Evolutionary conservation across 2,797 vertebrate species (phyloP).

Genomic region (Rhabdomys pumilio): DNA sequence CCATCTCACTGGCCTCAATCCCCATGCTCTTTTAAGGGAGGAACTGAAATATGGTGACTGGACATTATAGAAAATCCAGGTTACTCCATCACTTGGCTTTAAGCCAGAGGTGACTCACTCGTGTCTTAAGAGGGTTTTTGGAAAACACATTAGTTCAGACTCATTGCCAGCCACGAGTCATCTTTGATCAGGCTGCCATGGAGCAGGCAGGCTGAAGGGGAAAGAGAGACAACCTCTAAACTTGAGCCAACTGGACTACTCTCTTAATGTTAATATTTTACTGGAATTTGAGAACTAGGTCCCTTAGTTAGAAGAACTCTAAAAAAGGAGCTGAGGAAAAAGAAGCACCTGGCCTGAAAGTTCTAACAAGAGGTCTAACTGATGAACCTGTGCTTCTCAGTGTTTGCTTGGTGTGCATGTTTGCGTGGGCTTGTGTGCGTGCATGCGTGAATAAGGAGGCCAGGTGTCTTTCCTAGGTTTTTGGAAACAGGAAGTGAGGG

Average conservation of each 20-base stretch:
- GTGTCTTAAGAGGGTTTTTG: constrained; percentile 23
- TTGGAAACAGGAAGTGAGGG: not conserved
- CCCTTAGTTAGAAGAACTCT: constrained; percentile 55
- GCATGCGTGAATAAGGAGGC: not conserved
- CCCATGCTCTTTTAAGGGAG: not conserved
- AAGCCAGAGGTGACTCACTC: constrained; percentile 9
- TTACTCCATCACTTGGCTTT: not conserved
- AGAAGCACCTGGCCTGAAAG: not conserved
- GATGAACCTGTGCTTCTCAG: not conserved
- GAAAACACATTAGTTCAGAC: constrained; percentile 49
- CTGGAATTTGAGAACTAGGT: constrained; percentile 54
- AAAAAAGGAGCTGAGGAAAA: not conserved
- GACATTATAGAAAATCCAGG: constrained; percentile 59
- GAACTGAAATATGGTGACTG: not conserved
- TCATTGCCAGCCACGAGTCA: constrained; percentile 9
- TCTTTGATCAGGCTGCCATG: not conserved
- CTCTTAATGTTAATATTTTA: constrained; percentile 62
- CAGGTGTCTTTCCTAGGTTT: not conserved
- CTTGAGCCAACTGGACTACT: constrained; percentile 49
- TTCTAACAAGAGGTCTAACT: not conserved
- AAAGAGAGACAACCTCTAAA: constrained; percentile 21
- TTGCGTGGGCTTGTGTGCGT: not conserved
- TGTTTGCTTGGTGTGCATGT: not conserved
- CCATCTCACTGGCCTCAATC: not conserved
- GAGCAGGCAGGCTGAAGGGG: not conserved